A percentile compares a stretch with the other conserved stretches of the same genome.
Conservation (phyloP, 2,797 vertebrate species). For the Microchirus variegatus region DNA sequence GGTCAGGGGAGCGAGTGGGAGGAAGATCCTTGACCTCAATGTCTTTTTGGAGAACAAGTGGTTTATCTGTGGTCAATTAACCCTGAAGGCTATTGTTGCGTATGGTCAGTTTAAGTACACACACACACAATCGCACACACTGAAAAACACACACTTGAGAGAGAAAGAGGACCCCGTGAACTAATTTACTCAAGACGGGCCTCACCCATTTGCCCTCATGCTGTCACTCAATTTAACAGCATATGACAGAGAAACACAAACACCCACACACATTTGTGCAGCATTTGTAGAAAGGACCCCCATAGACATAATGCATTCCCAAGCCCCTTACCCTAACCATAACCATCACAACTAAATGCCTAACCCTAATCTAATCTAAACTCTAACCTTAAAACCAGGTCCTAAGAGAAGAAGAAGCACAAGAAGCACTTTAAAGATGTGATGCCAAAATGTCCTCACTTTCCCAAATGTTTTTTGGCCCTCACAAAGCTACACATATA, state of each 20-base stretch:
- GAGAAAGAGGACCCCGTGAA: slow-evolving; percentile 23
- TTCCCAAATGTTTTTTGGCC: no score
- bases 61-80: slow-evolving; percentile 79
- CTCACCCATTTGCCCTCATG: slow-evolving; percentile 35
- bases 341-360: no score
- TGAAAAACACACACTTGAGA: background rate
- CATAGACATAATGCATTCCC: no score
- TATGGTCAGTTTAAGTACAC: slow-evolving; percentile 39
- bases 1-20: slow-evolving; percentile 42
- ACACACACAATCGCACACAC: background rate
- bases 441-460: no score
- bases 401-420: no score
- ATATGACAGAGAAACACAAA: slow-evolving; percentile 29
- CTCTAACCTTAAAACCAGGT: no score
- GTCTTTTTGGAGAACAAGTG: slow-evolving; percentile 77
- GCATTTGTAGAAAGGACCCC: no score
- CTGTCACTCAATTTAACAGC: slow-evolving; percentile 55
- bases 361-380: no score
- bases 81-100: slow-evolving; percentile 70
- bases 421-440: no score
- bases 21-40: slow-evolving; percentile 61
- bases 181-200: slow-evolving; percentile 57
- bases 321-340: no score
- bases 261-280: background rate
- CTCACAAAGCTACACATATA: slow-evolving; percentile 34